phyloP scores from a whole-genome alignment of 23 tunicate genomes.

The Phallusia fumigata region DNA sequence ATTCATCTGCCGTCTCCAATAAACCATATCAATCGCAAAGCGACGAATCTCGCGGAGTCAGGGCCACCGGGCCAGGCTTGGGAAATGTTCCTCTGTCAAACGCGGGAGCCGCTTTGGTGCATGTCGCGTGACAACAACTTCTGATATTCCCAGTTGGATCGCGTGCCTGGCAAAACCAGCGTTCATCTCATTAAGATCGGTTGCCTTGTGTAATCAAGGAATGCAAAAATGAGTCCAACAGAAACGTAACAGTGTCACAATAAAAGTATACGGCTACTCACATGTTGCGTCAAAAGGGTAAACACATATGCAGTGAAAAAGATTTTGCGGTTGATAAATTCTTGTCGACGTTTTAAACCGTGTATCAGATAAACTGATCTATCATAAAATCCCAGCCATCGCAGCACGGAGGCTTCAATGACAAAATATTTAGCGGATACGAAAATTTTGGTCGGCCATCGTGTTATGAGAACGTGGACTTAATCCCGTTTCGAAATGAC shows the following conservation, averaged over 20 bases:
- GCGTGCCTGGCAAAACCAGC: constrained; percentile 19
- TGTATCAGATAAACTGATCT: background rate
- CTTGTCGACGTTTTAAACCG: constrained; percentile 10
- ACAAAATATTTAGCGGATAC: background rate
- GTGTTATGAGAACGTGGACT: constrained; percentile 15
- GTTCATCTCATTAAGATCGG: constrained; percentile 1
- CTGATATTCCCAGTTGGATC: constrained; percentile 5
- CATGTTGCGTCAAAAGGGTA: no score
- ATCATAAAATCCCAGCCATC: background rate
- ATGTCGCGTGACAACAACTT: constrained; percentile 3
- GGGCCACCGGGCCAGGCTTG: background rate
- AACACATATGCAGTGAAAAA: no score
- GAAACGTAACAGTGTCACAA: background rate
- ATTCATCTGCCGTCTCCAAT: constrained; percentile 11
- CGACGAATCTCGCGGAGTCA: constrained; percentile 1
- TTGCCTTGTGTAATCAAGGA: constrained; percentile 7
- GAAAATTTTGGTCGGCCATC: background rate
- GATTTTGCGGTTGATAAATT: background rate
- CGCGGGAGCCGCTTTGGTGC: background rate
- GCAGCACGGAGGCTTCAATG: background rate
- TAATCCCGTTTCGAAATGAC: constrained; percentile 3
- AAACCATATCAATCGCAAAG: constrained; percentile 5
- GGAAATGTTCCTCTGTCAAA: constrained; percentile 3
- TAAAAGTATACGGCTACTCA: no score
- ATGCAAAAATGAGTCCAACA: background rate